Conservation (phyloP, 2,888 invertebrate species). For the Orthosia incerta region DNA sequence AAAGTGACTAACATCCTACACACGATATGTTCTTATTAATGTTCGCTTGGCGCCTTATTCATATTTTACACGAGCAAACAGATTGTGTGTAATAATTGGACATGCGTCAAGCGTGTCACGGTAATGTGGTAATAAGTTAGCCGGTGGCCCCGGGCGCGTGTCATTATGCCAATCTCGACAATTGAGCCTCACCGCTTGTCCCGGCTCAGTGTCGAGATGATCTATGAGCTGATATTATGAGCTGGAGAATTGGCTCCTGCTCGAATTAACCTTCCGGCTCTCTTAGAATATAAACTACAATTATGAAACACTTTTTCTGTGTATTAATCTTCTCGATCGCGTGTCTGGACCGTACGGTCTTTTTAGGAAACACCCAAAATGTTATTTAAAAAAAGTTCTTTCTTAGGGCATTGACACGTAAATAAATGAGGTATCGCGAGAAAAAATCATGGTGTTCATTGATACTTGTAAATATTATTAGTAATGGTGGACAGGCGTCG, state of each 20-base stretch:
- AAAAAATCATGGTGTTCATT: constrained; percentile 66
- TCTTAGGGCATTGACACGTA: constrained; percentile 58
- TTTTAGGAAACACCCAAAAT: constrained; percentile 49
- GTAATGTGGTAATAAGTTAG: constrained; percentile 89
- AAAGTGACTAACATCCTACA: constrained; percentile 82
- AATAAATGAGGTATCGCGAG: constrained; percentile 63
- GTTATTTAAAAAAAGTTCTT: constrained; percentile 46
- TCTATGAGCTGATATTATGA: constrained; percentile 85
- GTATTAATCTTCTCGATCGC: constrained; percentile 48
- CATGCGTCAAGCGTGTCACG: constrained; percentile 88
- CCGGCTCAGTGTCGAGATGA: constrained; percentile 77
- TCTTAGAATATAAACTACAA: constrained; percentile 60
- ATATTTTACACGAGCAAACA: constrained; percentile 87
- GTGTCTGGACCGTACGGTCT: constrained; percentile 41
- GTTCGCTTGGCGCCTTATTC: constrained; percentile 81
- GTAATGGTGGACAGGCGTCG: constrained; percentile 70
- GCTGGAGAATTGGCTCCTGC: constrained; percentile 79
- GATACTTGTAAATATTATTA: constrained; percentile 76
- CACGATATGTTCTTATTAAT: constrained; percentile 83
- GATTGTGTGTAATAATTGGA: constrained; percentile 90
- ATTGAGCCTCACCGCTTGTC: constrained; percentile 79
- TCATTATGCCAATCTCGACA: constrained; percentile 88
- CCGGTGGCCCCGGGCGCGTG: constrained; percentile 82
- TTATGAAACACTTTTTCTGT: constrained; percentile 60
- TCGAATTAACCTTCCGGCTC: constrained; percentile 71